Evolutionary conservation across 2,113 vertebrate species (phyloP).

Genomic region (Apteryx owenii): DNA sequence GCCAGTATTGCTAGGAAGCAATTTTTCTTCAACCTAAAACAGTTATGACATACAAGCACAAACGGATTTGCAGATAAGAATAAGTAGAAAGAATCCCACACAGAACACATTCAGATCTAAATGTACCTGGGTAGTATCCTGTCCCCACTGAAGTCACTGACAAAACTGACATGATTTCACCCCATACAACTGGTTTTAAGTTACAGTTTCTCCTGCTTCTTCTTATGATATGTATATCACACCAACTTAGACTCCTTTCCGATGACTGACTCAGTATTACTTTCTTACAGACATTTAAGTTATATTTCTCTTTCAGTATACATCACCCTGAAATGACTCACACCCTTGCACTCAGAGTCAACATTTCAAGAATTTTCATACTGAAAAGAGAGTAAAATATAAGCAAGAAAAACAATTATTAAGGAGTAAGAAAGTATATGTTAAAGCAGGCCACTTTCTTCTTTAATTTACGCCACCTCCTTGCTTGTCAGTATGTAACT

Average conservation of each 20-base stretch:
- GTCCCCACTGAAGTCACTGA: background rate
- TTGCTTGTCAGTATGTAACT: conserved; percentile 30
- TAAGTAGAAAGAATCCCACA: background rate
- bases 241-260: background rate
- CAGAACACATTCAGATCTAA: background rate
- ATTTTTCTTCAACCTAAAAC: background rate
- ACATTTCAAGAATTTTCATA: background rate
- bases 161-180: background rate
- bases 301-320: background rate
- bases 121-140: background rate
- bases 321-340: background rate
- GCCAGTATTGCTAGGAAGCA: background rate
- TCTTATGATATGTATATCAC: background rate
- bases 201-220: background rate
- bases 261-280: background rate
- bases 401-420: conserved; percentile 9
- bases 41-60: background rate
- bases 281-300: background rate
- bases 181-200: background rate
- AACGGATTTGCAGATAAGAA: background rate
- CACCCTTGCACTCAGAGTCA: background rate
- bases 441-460: conserved; percentile 13
- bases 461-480: conserved; percentile 17
- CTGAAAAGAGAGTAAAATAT: background rate
- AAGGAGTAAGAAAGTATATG: background rate